Conservation (phyloP, 2,888 invertebrate genomes). For the Phymatocera aterrima region DNA sequence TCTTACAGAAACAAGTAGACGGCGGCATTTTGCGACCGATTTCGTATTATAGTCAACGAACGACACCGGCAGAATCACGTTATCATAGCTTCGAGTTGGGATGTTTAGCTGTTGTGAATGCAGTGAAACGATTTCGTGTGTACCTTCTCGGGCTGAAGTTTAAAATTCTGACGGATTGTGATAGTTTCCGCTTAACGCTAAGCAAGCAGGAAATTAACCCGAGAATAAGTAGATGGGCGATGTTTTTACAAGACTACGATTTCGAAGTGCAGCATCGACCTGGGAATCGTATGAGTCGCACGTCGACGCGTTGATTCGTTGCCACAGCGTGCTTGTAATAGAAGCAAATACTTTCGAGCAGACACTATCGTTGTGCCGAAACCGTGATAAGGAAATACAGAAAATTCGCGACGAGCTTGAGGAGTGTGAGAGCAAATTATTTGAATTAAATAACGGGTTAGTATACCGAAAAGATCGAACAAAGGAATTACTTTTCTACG, state of each 20-base stretch:
- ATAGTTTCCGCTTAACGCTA: no score
- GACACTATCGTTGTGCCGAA: slow-evolving; percentile 38
- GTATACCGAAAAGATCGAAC: slow-evolving; percentile 53
- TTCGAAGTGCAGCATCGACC: slow-evolving; percentile 55
- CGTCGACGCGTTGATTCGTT: slow-evolving; percentile 52
- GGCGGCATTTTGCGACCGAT: no score
- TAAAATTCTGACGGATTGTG: no score
- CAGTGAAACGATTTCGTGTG: no score
- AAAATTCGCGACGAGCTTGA: slow-evolving; percentile 41
- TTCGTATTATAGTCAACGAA: no score
- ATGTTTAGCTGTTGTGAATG: no score
- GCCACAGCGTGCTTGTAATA: slow-evolving; percentile 46
- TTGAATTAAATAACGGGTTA: slow-evolving; percentile 55
- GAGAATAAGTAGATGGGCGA: no score
- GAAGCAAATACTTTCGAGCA: slow-evolving; percentile 49
- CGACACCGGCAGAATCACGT: no score
- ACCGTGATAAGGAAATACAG: slow-evolving; percentile 36
- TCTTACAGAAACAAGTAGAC: no score
- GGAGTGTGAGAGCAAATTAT: slow-evolving; percentile 37
- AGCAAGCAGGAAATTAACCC: no score
- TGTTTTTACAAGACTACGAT: slow-evolving; percentile 49
- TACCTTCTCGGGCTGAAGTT: no score
- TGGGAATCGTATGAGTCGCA: slow-evolving; percentile 51
- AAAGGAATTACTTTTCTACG: slow-evolving; percentile 46
- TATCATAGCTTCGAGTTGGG: no score